These are phyloP conservation scores for Andrena chrysosceles DNA, from an alignment of 2,888 invertebrate species.

Conservation along the genomic window DNA sequence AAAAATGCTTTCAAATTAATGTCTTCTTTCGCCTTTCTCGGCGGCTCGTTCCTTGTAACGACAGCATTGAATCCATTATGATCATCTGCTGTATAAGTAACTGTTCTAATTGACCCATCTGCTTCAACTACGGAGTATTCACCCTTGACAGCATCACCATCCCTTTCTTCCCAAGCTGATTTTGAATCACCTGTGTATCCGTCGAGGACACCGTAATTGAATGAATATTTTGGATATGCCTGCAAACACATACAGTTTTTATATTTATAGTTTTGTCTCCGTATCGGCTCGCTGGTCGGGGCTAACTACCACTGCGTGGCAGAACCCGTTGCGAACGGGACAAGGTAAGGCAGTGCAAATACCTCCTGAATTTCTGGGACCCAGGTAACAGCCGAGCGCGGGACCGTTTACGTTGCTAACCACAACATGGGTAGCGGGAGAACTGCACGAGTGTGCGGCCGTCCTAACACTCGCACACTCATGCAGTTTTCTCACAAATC, in stretches of 20 bases:
- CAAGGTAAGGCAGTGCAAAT: too few species aligned
- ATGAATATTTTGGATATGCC: constrained; percentile 78
- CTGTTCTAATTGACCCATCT: constrained; percentile 79
- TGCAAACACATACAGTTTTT: constrained; percentile 39
- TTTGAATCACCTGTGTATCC: constrained; percentile 80
- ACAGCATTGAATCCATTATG: constrained; percentile 79
- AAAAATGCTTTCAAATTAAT: constrained; percentile 57
- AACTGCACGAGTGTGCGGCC: too few species aligned
- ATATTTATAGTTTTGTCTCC: too few species aligned
- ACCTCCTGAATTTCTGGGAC: too few species aligned
- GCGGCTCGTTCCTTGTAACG: constrained; percentile 75
- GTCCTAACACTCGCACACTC: too few species aligned
- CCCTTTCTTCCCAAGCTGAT: constrained; percentile 80
- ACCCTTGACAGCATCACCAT: constrained; percentile 79
- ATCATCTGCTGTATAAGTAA: constrained; percentile 79
- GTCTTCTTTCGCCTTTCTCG: constrained; percentile 51
- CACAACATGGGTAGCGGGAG: too few species aligned
- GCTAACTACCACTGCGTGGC: too few species aligned
- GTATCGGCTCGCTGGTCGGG: too few species aligned
- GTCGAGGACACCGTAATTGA: constrained; percentile 80
- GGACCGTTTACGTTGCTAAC: too few species aligned
- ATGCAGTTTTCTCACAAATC: too few species aligned
- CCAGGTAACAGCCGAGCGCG: too few species aligned
- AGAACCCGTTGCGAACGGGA: too few species aligned
- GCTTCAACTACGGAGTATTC: constrained; percentile 81